These are phyloP conservation scores for Oopsacas minuta DNA, from an alignment of 37 sponge, comb jelly and placozoan species.

Conservation along the genomic window DNA sequence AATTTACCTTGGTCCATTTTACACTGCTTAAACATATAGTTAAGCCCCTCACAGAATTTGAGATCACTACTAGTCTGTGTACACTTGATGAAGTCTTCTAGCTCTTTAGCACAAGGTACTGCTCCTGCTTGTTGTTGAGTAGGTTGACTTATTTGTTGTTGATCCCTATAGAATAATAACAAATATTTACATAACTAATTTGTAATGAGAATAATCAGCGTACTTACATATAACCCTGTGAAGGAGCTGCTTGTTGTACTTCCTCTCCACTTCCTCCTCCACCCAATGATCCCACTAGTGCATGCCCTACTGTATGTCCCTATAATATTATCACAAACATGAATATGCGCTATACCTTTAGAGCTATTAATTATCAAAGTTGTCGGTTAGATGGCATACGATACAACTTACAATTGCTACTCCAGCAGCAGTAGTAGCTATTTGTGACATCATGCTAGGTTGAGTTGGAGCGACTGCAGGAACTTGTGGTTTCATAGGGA, in stretches of 20 bases:
- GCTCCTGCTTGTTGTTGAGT: neutral
- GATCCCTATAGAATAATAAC: neutral
- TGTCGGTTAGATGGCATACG: neutral
- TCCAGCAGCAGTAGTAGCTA: neutral
- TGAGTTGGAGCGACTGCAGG: neutral
- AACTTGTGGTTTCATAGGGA: neutral
- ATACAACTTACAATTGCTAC: neutral
- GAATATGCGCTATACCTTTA: too few species aligned
- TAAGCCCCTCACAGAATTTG: constrained; percentile 25
- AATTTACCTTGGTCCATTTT: constrained; percentile 21
- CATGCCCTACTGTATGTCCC: neutral
- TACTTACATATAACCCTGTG: neutral
- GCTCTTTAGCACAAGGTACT: constrained; percentile 23
- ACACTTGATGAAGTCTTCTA: constrained; percentile 29
- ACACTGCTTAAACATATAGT: constrained; percentile 31
- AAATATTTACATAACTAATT: neutral
- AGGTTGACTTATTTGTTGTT: neutral
- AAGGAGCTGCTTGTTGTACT: neutral
- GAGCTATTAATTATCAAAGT: too few species aligned
- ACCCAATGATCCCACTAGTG: neutral
- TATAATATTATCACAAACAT: too few species aligned
- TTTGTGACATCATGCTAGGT: neutral
- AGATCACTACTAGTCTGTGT: constrained; percentile 25
- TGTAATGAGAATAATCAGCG: neutral
- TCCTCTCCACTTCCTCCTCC: neutral